A percentile compares a stretch with the other conserved stretches of the same genome.
phyloP scores from a whole-genome alignment of 2,797 vertebrate species.

The Sebastes trivittatus region DNA sequence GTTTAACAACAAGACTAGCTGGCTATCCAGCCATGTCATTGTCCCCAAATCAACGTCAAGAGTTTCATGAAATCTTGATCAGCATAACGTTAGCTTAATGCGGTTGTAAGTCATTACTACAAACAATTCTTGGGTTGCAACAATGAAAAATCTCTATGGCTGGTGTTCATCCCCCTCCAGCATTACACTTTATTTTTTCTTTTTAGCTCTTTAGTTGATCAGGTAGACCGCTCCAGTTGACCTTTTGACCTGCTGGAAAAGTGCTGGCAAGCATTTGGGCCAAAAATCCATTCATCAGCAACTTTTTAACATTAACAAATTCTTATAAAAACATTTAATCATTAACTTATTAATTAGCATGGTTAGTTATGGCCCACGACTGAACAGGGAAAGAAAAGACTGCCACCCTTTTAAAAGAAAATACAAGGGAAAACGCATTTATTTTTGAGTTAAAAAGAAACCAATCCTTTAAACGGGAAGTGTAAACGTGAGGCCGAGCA shows the following conservation, averaged over 20 bases:
- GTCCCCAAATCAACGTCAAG: too few relatives aligned
- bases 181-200: neutral
- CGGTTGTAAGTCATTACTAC: neutral
- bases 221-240: neutral
- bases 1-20: too few relatives aligned
- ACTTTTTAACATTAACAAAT: too few relatives aligned
- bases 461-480: slow-evolving; percentile 13
- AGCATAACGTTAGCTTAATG: too few relatives aligned
- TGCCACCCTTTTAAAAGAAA: neutral
- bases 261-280: neutral
- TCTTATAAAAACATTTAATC: too few relatives aligned
- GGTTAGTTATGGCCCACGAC: too few relatives aligned
- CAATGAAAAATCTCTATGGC: neutral
- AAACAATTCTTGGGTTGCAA: neutral
- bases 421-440: neutral
- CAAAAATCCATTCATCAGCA: too few relatives aligned
- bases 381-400: too few relatives aligned
- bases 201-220: neutral
- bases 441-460: neutral
- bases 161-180: neutral
- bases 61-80: too few relatives aligned
- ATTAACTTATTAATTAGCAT: too few relatives aligned
- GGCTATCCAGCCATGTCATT: too few relatives aligned
- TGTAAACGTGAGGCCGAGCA: neutral
- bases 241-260: neutral